Percentiles rank a stretch among this genome's conserved stretches.
Evolutionary conservation across 53 echinoderm and acorn worm species (phyloP).

Genomic region (Holothuria scabra): DNA sequence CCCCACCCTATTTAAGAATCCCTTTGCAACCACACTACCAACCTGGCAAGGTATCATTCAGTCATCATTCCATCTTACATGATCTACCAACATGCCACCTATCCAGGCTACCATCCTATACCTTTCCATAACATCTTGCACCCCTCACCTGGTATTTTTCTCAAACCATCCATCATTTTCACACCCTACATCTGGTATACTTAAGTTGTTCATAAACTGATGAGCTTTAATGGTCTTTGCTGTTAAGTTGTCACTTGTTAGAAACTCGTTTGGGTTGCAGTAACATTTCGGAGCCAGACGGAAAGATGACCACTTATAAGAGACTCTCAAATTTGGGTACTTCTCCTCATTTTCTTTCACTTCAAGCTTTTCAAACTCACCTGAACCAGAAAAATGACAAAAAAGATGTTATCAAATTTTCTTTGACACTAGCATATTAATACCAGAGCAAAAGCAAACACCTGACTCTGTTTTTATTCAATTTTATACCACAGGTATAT

Average conservation of each 20-base stretch:
- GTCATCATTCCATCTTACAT: too few species aligned
- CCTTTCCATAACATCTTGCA: too few species aligned
- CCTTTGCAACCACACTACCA: too few species aligned
- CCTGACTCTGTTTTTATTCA: too few species aligned
- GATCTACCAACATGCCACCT: too few species aligned
- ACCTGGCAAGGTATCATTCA: too few species aligned
- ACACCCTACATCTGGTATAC: conserved; percentile 66
- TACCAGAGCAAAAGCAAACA: too few species aligned
- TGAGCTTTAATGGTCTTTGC: conserved; percentile 86
- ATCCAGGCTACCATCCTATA: too few species aligned
- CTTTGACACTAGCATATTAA: not conserved
- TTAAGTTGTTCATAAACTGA: conserved; percentile 77
- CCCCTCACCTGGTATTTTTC: conserved; percentile 70
- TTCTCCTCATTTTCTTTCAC: conserved; percentile 71
- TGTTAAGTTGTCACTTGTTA: conserved; percentile 84
- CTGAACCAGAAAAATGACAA: not conserved
- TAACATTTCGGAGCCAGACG: conserved; percentile 89
- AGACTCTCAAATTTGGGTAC: conserved; percentile 81
- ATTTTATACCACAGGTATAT: too few species aligned
- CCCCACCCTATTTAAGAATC: too few species aligned
- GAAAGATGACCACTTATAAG: conserved; percentile 83
- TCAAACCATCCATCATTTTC: conserved; percentile 61
- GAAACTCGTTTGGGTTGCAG: conserved; percentile 90
- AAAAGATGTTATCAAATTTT: not conserved
- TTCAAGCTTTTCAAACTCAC: conserved; percentile 72